phyloP scores from a whole-genome alignment of 2,888 invertebrate species.

The Mythimna vitellina region DNA sequence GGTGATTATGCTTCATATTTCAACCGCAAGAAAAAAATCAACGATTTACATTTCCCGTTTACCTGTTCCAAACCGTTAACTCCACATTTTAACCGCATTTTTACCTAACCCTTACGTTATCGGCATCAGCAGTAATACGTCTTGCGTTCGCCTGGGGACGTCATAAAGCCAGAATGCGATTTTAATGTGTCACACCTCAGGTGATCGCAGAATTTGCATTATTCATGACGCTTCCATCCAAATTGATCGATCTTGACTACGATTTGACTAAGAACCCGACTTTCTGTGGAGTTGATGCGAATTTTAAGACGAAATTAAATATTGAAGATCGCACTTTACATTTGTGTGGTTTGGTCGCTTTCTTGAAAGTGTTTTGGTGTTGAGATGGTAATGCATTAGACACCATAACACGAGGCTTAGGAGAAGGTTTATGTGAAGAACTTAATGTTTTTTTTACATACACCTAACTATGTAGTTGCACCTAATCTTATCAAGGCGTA shows the following conservation, averaged over 20 bases:
- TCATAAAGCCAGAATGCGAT: slow-evolving; percentile 81
- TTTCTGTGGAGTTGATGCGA: slow-evolving; percentile 44
- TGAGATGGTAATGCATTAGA: not conserved
- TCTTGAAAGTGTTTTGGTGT: slow-evolving; percentile 10
- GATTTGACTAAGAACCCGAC: slow-evolving; percentile 62
- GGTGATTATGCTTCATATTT: not conserved
- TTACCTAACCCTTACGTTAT: slow-evolving; percentile 66
- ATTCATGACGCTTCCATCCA: slow-evolving; percentile 75
- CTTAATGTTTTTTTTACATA: not conserved
- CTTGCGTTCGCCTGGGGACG: slow-evolving; percentile 64
- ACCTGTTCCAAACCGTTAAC: slow-evolving; percentile 40
- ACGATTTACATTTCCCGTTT: slow-evolving; percentile 12
- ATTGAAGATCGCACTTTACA: slow-evolving; percentile 43
- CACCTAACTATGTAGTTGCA: not conserved
- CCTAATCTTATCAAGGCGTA: not conserved
- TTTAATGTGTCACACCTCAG: slow-evolving; percentile 84
- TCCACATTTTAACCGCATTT: slow-evolving; percentile 53
- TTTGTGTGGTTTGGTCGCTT: slow-evolving; percentile 17
- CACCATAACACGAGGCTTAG: no score
- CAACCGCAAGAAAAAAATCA: not conserved
- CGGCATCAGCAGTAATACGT: slow-evolving; percentile 68
- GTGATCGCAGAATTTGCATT: slow-evolving; percentile 80
- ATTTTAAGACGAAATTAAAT: slow-evolving; percentile 65
- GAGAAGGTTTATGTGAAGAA: not conserved
- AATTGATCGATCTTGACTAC: slow-evolving; percentile 65